phyloP scores from a whole-genome alignment of 2,113 vertebrate species.

The Alexandromys fortis region DNA sequence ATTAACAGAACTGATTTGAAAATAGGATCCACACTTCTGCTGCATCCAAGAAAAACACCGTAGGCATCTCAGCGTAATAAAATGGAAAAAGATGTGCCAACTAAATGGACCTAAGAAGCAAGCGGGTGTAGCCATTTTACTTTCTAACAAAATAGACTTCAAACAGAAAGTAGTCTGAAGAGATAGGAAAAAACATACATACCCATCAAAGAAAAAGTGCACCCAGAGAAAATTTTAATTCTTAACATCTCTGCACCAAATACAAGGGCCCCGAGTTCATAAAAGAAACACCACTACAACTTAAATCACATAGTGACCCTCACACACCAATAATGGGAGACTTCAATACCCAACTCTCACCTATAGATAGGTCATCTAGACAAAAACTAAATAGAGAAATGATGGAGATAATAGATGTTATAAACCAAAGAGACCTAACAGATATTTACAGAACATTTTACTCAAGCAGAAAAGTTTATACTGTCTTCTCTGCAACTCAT shows the following conservation, averaged over 20 bases:
- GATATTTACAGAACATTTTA: neutral
- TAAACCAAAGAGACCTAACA: neutral
- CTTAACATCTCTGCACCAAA: neutral
- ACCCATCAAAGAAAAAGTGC: neutral
- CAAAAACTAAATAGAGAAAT: neutral
- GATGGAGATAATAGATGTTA: neutral
- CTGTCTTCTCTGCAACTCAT: neutral
- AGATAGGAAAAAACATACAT: neutral
- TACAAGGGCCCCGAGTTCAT: neutral
- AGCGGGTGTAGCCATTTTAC: neutral
- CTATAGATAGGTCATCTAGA: neutral
- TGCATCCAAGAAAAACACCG: neutral
- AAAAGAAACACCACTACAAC: neutral
- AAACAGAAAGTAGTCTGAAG: neutral
- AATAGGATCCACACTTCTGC: neutral
- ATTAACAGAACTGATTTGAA: neutral
- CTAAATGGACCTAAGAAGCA: neutral
- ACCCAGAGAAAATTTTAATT: neutral
- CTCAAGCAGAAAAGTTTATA: neutral
- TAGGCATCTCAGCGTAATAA: neutral
- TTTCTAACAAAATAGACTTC: neutral
- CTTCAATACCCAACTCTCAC: neutral
- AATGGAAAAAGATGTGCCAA: neutral
- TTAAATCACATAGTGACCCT: neutral
- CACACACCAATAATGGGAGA: neutral